phyloP scores from a whole-genome alignment of 2,113 vertebrate species.

The Ageneiosus marmoratus region DNA sequence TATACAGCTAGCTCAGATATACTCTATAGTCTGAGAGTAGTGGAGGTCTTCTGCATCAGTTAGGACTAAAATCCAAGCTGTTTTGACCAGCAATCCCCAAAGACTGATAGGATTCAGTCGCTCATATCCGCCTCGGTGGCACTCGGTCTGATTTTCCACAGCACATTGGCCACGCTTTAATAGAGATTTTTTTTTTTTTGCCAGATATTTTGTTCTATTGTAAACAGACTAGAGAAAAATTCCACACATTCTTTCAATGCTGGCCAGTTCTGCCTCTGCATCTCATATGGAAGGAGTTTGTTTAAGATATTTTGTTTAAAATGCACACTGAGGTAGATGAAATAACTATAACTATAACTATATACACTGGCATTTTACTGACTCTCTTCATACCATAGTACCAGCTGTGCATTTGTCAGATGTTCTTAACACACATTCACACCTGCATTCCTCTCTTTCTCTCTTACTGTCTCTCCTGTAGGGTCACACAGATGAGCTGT shows the following conservation, averaged over 20 bases:
- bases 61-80: background rate
- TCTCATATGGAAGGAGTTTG: background rate
- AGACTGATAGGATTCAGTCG: background rate
- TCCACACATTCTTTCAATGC: background rate
- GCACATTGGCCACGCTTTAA: background rate
- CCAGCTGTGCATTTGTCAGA: background rate
- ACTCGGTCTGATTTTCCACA: constrained; percentile 35
- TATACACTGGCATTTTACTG: background rate
- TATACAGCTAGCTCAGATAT: background rate
- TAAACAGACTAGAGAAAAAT: constrained; percentile 32
- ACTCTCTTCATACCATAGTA: background rate
- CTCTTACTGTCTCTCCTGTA: constrained; percentile 64
- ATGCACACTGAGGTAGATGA: background rate
- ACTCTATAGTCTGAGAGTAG: background rate
- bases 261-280: background rate
- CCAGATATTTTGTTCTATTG: constrained; percentile 16
- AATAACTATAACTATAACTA: no score
- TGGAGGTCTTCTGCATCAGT: background rate
- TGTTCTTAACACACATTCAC: background rate
- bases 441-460: background rate
- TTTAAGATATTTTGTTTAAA: background rate
- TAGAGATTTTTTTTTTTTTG: constrained; percentile 24
- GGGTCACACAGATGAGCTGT: constrained; percentile 98
- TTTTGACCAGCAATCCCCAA: background rate
- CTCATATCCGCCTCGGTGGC: constrained; percentile 5